A percentile compares a stretch with the other conserved stretches of the same genome.
phyloP scores from a whole-genome alignment of 2,888 invertebrate species.

The Papilio gigon region DNA sequence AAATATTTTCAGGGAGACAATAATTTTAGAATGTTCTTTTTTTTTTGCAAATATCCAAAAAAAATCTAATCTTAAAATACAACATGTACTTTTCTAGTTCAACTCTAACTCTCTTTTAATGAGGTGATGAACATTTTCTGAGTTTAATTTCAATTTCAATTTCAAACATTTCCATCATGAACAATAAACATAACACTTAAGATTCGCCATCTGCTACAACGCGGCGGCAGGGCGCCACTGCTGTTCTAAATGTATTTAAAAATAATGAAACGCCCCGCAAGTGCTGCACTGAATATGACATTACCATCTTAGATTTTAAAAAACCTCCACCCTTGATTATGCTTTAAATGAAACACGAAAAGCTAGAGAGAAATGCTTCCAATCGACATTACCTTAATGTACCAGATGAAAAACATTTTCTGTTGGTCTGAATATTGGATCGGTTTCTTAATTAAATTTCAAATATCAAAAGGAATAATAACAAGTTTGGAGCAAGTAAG shows the following conservation, averaged over 20 bases:
- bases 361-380: too few species aligned
- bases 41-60: too few species aligned
- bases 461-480: not conserved
- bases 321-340: not conserved
- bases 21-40: not conserved
- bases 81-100: too few species aligned
- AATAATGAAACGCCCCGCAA: not conserved
- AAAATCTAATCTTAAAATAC: too few species aligned
- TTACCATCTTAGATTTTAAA: not conserved
- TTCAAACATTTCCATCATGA: not conserved
- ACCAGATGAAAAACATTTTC: too few species aligned
- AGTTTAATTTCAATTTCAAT: not conserved
- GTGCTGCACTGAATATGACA: not conserved
- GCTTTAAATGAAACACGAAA: not conserved
- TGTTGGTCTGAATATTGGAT: too few species aligned
- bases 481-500: not conserved
- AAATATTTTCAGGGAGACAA: conserved; percentile 1
- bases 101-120: not conserved
- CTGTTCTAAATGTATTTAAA: not conserved
- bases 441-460: too few species aligned
- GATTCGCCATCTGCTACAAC: not conserved
- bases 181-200: conserved; percentile 9
- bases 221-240: not conserved
- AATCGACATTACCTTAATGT: too few species aligned
- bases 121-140: not conserved